phyloP scores from a whole-genome alignment of 2,797 vertebrate genomes.

The Artibeus lituratus region DNA sequence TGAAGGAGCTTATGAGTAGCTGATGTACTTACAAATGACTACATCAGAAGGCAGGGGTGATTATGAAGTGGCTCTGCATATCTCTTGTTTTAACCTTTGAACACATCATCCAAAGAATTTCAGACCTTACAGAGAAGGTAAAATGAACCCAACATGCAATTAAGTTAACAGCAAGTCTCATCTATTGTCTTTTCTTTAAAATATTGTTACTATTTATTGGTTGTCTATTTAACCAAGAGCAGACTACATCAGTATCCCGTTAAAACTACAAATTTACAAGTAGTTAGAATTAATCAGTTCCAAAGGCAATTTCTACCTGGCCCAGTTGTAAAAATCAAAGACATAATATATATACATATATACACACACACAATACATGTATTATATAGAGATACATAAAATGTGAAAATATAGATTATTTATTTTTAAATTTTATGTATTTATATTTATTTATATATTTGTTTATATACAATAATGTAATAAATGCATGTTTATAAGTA shows the following conservation, averaged over 20 bases:
- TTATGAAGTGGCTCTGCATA: neutral
- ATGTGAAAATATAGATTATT: neutral
- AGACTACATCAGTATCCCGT: neutral
- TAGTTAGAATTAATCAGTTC: neutral
- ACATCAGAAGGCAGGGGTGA: neutral
- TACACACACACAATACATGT: neutral
- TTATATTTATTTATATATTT: neutral
- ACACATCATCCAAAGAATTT: constrained; percentile 2
- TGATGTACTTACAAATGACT: neutral
- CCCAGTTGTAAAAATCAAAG: constrained; percentile 36
- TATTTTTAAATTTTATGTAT: neutral
- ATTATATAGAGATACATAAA: neutral
- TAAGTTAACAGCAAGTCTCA: neutral
- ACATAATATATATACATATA: neutral
- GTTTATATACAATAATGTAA: neutral
- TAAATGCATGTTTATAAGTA: neutral
- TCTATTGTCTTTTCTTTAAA: neutral
- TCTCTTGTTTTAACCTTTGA: neutral
- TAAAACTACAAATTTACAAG: constrained; percentile 18
- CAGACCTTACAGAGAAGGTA: neutral
- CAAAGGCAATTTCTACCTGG: neutral
- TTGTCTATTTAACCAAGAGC: neutral
- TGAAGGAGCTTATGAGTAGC: constrained; percentile 1
- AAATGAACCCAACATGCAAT: neutral
- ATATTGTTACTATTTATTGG: neutral